phyloP scores from a whole-genome alignment of 64 coral and sea anemone genomes.

The Montipora cactus region DNA sequence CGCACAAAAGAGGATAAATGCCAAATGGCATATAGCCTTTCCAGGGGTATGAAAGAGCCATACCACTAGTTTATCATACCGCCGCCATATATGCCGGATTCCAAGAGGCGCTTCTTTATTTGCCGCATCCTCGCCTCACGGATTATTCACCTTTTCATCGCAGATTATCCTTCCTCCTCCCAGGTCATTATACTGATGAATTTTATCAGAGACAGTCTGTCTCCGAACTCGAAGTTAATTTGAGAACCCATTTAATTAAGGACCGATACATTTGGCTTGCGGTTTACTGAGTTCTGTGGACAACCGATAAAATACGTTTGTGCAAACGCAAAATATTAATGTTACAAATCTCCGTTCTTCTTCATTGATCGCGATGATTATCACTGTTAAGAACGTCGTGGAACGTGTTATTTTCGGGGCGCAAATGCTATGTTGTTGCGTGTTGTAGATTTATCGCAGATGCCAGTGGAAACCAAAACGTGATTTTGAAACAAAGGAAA shows the following conservation, averaged over 20 bases:
- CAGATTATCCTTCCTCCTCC: conserved; percentile 56
- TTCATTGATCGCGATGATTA: background rate
- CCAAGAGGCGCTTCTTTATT: background rate
- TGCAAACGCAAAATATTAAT: background rate
- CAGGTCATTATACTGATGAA: conserved; percentile 43
- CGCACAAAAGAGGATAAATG: conserved; percentile 12
- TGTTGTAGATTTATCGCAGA: background rate
- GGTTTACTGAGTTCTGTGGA: background rate
- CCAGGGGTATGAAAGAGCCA: too few species aligned
- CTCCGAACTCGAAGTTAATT: conserved; percentile 46
- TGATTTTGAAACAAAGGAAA: conserved; percentile 14
- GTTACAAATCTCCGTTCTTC: background rate
- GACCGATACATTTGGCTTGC: conserved; percentile 17
- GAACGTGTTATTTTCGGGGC: background rate
- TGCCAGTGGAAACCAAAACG: conserved; percentile 26
- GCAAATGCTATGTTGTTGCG: conserved; percentile 7
- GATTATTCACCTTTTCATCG: conserved; percentile 45
- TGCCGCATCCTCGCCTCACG: background rate
- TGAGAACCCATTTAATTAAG: conserved; percentile 49
- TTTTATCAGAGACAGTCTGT: conserved; percentile 46
- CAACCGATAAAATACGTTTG: background rate
- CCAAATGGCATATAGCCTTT: background rate
- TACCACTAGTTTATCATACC: background rate
- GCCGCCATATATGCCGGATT: background rate
- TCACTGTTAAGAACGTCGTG: background rate